Conservation (phyloP, 1,140 invertebrate genomes). For the Drosophila setifemur region DNA sequence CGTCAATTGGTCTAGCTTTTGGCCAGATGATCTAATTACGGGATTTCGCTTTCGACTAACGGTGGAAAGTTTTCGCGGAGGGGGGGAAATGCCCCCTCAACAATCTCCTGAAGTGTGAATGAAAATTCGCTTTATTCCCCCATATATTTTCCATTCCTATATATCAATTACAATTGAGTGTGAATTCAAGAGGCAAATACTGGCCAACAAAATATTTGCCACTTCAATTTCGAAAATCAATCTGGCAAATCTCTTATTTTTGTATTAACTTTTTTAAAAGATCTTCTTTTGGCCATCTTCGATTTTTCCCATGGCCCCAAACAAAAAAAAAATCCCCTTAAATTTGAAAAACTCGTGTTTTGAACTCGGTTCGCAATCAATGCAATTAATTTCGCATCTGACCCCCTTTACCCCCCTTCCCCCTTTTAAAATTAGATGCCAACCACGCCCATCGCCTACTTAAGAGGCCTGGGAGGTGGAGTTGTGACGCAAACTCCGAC, state of each 20-base stretch:
- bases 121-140: not conserved
- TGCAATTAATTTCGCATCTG: conserved; percentile 53
- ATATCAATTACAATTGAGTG: too few relatives aligned
- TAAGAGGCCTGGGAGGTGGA: too few relatives aligned
- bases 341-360: conserved; percentile 19
- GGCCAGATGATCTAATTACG: not conserved
- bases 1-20: conserved; percentile 1
- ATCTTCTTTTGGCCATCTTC: not conserved
- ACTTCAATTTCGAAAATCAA: too few relatives aligned
- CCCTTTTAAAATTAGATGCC: not conserved
- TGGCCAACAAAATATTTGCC: too few relatives aligned
- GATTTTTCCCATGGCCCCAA: conserved; percentile 34
- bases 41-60: too few relatives aligned
- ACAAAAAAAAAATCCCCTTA: conserved; percentile 37
- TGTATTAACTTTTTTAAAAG: too few relatives aligned
- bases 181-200: too few relatives aligned
- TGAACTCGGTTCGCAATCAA: conserved; percentile 23
- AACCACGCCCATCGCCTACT: not conserved
- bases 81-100: not conserved
- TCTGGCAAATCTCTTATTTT: too few relatives aligned
- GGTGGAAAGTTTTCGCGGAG: not conserved
- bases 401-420: conserved; percentile 18
- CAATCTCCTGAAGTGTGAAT: not conserved
- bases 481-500: conserved; percentile 40
- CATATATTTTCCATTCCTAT: too few relatives aligned